Base-by-base conservation (phyloP, 2,797 vertebrate genomes). In the Dallia pectoralis region DNA sequence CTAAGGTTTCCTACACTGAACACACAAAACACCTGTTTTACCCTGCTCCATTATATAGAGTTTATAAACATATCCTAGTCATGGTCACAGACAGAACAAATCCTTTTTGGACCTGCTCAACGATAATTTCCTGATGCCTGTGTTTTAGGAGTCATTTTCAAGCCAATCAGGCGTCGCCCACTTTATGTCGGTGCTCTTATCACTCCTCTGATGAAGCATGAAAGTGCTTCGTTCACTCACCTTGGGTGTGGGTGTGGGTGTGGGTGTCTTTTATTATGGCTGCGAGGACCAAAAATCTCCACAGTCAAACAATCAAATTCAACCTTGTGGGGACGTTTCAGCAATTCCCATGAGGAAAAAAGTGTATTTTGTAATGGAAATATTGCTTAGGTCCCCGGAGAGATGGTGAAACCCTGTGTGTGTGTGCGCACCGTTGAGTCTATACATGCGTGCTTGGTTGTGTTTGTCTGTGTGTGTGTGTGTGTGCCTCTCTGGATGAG, bases 171-270 rank as follows among this genome's bases (percentile, higher is more conserved):
- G 81, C 81, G 73, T 85, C 79, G 80, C 78, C 79, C 69, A 74
- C 67, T 79, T 87, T n/a, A 81, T 82, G 79, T 77, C 67, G 70
- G 48, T 48, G 82, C 85, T 79, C 81, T 85, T 89, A 87, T 89
- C 84, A 83, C 80, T 74, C 86, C 83, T 90, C 87, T 88, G 89
- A 92, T 85, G 88, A 89, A 89, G 87, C 87, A 81, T 89, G 87
- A 89, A 92, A 89, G 87, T 85, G 83, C 80, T 85, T 81, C 71
- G 82, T 82, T 88, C 81, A 25, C 84, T 90, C 87, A 88, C 86
- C 87, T 88, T 90, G 85, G 85, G 82, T 72, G 67, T 75, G 82
- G 64, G 32, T 5, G 4, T 67, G 15, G 14, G 47, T 33, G 71
- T 47, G 32, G 29, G 33, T 62, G 70, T 59, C 15, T 32, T 40